A percentile compares a stretch with the other conserved stretches of the same genome.
Conservation (phyloP, 2,888 invertebrate genomes). For the Meliscaeva auricollis region DNA sequence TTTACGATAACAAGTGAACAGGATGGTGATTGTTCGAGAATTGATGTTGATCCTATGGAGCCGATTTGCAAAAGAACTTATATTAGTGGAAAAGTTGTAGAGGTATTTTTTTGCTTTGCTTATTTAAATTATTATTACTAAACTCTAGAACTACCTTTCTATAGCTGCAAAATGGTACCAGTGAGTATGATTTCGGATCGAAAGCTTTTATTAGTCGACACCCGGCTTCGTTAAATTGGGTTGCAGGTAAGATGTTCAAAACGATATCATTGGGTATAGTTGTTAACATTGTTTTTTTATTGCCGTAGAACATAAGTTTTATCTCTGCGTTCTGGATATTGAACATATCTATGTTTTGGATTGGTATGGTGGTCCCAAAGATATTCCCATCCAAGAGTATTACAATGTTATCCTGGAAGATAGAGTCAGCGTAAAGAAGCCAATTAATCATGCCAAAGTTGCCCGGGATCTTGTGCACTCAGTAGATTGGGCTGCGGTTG, state of each 20-base stretch:
- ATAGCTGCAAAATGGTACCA: conserved; percentile 78
- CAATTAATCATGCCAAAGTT: conserved; percentile 81
- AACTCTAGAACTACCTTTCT: neutral
- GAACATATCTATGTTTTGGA: conserved; percentile 90
- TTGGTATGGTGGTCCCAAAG: conserved; percentile 91
- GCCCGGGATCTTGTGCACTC: conserved; percentile 82
- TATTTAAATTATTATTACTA: neutral
- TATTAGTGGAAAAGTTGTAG: conserved; percentile 81
- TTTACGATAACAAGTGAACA: conserved; percentile 82
- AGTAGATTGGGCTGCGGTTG: conserved; percentile 82
- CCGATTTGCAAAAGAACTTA: conserved; percentile 82
- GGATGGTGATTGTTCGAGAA: conserved; percentile 79
- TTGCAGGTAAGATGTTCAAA: neutral
- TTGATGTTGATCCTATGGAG: conserved; percentile 83
- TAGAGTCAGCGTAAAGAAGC: conserved; percentile 1
- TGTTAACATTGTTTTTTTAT: conserved; percentile 78
- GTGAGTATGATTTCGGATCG: conserved; percentile 78
- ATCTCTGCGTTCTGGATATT: conserved; percentile 91
- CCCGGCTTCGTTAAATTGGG: conserved; percentile 78
- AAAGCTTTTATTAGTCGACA: conserved; percentile 81
- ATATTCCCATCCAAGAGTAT: conserved; percentile 79
- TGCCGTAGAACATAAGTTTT: conserved; percentile 92
- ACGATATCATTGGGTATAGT: neutral
- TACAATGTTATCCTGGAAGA: conserved; percentile 77
- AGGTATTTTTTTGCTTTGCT: no score